A percentile compares a stretch with the other conserved stretches of the same genome.
Conservation (phyloP, 1,140 invertebrate species). For the Streblospio benedicti region DNA sequence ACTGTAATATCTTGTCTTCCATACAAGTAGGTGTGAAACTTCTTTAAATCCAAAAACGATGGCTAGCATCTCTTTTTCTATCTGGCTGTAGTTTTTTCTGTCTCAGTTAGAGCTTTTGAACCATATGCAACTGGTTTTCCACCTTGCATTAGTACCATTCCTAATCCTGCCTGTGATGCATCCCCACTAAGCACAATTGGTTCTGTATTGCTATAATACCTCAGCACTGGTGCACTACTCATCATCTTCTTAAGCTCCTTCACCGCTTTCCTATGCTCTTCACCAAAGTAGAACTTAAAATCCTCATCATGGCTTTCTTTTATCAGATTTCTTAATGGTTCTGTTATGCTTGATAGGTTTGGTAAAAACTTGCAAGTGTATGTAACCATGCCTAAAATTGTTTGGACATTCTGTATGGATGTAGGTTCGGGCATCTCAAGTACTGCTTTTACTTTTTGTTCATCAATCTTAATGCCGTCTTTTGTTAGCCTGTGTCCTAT, state of each 20-base stretch:
- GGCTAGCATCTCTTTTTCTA: conserved; percentile 49
- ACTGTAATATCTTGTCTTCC: too few relatives aligned
- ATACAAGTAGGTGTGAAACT: too few relatives aligned
- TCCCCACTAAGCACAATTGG: too few relatives aligned
- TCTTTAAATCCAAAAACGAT: conserved; percentile 50
- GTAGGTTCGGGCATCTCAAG: conserved; percentile 17
- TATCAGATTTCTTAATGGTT: conserved; percentile 17
- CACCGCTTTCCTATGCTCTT: background rate
- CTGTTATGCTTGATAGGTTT: conserved; percentile 21
- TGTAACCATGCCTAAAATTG: background rate
- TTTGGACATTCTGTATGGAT: conserved; percentile 18
- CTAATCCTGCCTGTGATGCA: conserved; percentile 37
- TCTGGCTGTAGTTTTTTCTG: conserved; percentile 48
- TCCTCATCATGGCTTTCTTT: too few relatives aligned
- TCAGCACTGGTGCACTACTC: background rate
- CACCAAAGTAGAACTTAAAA: background rate
- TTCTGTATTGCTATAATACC: background rate
- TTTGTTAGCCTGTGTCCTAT: background rate
- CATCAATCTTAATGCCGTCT: too few relatives aligned
- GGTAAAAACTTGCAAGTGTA: conserved; percentile 18
- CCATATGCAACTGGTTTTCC: conserved; percentile 45
- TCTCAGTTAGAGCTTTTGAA: conserved; percentile 39
- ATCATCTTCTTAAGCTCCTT: background rate
- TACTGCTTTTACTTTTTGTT: conserved; percentile 36
- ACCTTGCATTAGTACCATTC: conserved; percentile 46